Percentiles rank a stretch among this genome's conserved stretches.
These are phyloP conservation scores for Apodemia zela DNA, from an alignment of 2,888 invertebrate genomes.

Conservation along the genomic window DNA sequence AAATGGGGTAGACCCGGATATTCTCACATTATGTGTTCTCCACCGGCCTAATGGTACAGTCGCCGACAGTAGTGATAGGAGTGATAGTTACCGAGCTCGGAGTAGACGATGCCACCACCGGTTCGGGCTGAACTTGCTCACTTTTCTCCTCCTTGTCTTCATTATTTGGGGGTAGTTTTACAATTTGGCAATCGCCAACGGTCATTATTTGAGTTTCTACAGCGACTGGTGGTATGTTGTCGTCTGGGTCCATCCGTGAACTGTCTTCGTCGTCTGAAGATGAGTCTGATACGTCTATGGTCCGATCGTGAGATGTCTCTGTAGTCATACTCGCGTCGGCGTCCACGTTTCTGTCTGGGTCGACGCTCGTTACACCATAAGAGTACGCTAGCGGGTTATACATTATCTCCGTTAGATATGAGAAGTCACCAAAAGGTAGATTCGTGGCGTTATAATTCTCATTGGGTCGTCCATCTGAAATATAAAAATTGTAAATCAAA, in stretches of 20 bases:
- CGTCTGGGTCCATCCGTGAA: conserved; percentile 55
- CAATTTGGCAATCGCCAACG: conserved; percentile 76
- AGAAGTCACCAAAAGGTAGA: conserved; percentile 77
- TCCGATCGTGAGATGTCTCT: conserved; percentile 56
- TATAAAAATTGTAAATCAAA: background rate
- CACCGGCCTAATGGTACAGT: conserved; percentile 72
- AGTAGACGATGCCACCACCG: conserved; percentile 42
- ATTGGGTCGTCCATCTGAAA: conserved; percentile 69
- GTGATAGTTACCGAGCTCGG: conserved; percentile 69
- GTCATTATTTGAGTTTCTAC: conserved; percentile 72
- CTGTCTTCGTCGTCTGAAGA: conserved; percentile 63
- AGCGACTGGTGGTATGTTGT: conserved; percentile 53
- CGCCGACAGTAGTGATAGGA: conserved; percentile 70
- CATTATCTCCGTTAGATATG: conserved; percentile 76
- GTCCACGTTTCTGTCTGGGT: conserved; percentile 57
- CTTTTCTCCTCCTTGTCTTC: conserved; percentile 55
- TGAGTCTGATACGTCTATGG: conserved; percentile 69
- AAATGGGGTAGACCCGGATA: conserved; percentile 49
- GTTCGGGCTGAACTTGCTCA: conserved; percentile 43
- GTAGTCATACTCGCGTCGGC: conserved; percentile 45
- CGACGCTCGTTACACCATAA: conserved; percentile 58
- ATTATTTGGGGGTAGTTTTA: conserved; percentile 59
- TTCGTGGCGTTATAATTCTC: conserved; percentile 78
- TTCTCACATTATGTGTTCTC: conserved; percentile 59
- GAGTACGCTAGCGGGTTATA: conserved; percentile 67